phyloP scores from a whole-genome alignment of 1,140 invertebrate species.

The Temnothorax longispinosus region DNA sequence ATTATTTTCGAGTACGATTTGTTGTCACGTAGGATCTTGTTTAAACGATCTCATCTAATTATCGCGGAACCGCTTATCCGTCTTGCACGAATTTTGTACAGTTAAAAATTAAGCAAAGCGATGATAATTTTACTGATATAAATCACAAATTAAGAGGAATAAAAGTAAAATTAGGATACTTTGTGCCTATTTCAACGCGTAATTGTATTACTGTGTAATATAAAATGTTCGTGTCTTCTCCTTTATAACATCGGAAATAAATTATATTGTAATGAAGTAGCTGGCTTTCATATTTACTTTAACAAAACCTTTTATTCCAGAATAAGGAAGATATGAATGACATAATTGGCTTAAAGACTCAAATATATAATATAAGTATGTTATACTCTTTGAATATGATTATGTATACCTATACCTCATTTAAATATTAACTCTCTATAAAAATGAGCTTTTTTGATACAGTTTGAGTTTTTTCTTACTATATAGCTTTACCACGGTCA shows the following conservation, averaged over 20 bases:
- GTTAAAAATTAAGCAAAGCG: background rate
- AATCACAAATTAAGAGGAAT: background rate
- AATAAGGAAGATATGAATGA: background rate
- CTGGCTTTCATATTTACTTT: background rate
- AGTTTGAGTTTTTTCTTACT: background rate
- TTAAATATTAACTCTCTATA: background rate
- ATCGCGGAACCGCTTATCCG: background rate
- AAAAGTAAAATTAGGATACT: constrained; percentile 4
- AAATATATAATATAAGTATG: background rate
- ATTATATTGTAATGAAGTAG: background rate
- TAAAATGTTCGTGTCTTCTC: background rate
- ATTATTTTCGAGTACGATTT: constrained; percentile 73
- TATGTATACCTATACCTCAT: background rate
- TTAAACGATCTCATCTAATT: constrained; percentile 42
- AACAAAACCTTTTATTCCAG: background rate
- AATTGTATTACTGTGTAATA: background rate
- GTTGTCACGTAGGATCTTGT: constrained; percentile 47
- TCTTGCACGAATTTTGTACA: background rate
- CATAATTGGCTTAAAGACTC: background rate
- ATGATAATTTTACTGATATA: background rate
- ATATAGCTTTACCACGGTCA: background rate
- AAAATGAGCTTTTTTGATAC: background rate
- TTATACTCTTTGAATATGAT: background rate
- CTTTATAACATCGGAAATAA: background rate
- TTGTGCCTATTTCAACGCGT: no score